Percentiles rank a stretch among this genome's conserved stretches.
Evolutionary conservation across 2,113 vertebrate genomes (phyloP).

Genomic region (Catharus minimus): DNA sequence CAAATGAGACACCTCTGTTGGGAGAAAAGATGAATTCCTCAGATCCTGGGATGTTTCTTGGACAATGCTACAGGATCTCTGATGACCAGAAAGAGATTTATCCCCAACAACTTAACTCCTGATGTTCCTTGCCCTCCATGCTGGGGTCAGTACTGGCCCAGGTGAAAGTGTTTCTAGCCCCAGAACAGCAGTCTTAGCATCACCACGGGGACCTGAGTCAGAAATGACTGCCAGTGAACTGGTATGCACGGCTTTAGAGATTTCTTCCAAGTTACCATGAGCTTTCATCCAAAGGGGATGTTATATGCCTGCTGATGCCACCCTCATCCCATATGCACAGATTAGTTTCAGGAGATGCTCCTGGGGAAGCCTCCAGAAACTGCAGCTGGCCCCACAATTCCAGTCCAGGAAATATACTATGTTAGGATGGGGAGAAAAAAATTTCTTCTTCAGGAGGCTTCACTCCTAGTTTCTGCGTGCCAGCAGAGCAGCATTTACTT

Average conservation of each 20-base stretch:
- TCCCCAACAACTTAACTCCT: not conserved
- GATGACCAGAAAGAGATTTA: not conserved
- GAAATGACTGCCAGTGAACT: not conserved
- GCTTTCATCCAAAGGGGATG: not conserved
- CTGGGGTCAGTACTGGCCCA: not conserved
- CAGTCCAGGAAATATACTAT: not conserved
- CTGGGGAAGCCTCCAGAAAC: not conserved
- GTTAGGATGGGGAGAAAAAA: not conserved
- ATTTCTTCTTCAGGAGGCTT: not conserved
- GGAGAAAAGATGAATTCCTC: not conserved
- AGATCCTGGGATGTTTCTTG: not conserved
- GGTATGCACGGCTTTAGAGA: not conserved
- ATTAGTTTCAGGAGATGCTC: not conserved
- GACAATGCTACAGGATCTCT: not conserved
- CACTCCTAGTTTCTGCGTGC: not conserved
- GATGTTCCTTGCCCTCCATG: not conserved
- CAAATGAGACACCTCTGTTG: not conserved
- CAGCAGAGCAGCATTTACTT: not conserved
- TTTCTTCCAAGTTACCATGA: not conserved
- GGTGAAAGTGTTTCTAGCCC: not conserved
- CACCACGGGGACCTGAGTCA: not conserved
- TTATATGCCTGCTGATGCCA: not conserved
- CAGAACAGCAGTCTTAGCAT: not conserved
- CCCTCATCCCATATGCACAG: not conserved
- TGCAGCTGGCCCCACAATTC: not conserved